These are phyloP conservation scores for Halichondria panicea DNA, from an alignment of 37 sponge, comb jelly and placozoan genomes.

Conservation along the genomic window DNA sequence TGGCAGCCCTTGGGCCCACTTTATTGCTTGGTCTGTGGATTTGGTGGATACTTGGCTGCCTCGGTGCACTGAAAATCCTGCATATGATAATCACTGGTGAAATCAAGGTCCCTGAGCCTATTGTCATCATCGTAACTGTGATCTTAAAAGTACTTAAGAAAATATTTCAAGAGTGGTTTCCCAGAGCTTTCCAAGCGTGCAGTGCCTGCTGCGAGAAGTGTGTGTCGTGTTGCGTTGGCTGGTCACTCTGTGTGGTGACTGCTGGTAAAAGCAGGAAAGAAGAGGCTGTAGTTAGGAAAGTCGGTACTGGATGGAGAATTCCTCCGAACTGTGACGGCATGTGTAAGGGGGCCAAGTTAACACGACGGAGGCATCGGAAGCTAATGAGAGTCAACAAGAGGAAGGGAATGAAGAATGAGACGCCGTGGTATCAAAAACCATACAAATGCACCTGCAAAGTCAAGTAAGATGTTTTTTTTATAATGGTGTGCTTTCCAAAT, in stretches of 20 bases:
- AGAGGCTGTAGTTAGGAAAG: not conserved
- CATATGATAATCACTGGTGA: constrained; percentile 65
- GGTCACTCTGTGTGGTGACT: not conserved
- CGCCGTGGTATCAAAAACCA: constrained; percentile 60
- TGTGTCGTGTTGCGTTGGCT: not conserved
- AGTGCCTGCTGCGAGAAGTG: not conserved
- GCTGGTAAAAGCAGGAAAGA: not conserved
- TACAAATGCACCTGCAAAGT: constrained; percentile 77
- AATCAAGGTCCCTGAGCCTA: constrained; percentile 27
- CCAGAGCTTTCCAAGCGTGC: not conserved
- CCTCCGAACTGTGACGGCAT: constrained; percentile 69
- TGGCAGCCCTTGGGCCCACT: constrained; percentile 16
- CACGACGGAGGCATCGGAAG: constrained; percentile 53
- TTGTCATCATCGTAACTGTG: not conserved
- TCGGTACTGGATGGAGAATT: constrained; percentile 20
- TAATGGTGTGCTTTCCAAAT: too few relatives aligned
- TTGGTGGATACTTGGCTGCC: constrained; percentile 29
- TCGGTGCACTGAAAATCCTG: constrained; percentile 63
- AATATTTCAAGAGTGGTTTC: constrained; percentile 13
- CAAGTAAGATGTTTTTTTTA: constrained; percentile 30
- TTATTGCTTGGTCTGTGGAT: constrained; percentile 32
- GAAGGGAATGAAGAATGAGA: constrained; percentile 25
- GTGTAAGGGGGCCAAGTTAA: constrained; percentile 67
- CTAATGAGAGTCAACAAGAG: constrained; percentile 62
- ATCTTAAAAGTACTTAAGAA: not conserved